Percentiles rank a stretch among this genome's conserved stretches.
These are phyloP conservation scores for Oceanodroma tethys DNA, from an alignment of 2,113 vertebrate genomes.

Conservation along the genomic window DNA sequence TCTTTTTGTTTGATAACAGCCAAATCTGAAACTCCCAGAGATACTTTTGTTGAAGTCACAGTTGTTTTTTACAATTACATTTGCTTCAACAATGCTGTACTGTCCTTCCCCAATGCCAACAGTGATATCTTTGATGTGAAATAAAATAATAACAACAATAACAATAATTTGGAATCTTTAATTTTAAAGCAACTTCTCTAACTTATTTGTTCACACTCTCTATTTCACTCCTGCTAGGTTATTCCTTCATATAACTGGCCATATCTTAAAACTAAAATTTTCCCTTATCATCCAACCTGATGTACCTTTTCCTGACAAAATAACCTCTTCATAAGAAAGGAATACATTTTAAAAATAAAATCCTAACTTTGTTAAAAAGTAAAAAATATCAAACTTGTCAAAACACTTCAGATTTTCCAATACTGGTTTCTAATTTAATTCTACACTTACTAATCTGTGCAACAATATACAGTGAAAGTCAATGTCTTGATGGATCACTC, in stretches of 20 bases:
- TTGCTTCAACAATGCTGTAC: neutral
- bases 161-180: neutral
- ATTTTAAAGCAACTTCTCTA: neutral
- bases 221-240: neutral
- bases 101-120: neutral
- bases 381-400: neutral
- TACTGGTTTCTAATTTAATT: constrained; percentile 58
- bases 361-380: neutral
- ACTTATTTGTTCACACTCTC: neutral
- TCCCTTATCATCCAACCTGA: neutral
- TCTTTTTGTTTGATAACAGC: neutral
- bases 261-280: neutral
- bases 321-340: neutral
- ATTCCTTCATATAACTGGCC: neutral
- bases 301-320: neutral
- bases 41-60: neutral
- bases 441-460: constrained; percentile 54
- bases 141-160: neutral
- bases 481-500: constrained; percentile 77
- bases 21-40: neutral
- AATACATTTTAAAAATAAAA: neutral
- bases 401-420: constrained; percentile 34
- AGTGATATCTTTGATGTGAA: neutral
- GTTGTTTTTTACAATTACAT: neutral
- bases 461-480: constrained; percentile 67